Evolutionary conservation across 2,113 vertebrate species (phyloP).

Genomic region (Thunnus maccoyii): DNA sequence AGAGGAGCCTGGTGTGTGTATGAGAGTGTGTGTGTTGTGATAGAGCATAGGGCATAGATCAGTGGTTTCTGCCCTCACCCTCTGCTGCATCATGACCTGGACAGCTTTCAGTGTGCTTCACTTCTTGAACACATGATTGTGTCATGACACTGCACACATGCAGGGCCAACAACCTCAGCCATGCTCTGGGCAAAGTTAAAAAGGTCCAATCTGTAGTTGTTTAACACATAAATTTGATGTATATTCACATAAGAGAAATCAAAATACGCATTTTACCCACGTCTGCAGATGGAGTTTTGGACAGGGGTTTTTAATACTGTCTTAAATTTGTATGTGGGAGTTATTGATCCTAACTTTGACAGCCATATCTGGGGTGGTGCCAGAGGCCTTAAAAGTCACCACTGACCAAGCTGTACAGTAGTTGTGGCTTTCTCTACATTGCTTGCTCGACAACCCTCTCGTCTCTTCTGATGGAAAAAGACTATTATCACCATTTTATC

Average conservation of each 20-base stretch:
- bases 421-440: neutral
- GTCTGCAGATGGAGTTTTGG: neutral
- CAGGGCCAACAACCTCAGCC: slow-evolving; percentile 53
- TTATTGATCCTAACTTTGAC: slow-evolving; percentile 19
- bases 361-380: neutral
- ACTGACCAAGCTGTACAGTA: neutral
- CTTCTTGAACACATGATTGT: slow-evolving; percentile 73
- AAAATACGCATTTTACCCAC: neutral
- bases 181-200: slow-evolving; percentile 15
- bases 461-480: neutral
- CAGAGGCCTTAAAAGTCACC: neutral
- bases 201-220: slow-evolving; percentile 3
- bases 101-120: slow-evolving; percentile 75
- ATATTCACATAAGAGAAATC: neutral
- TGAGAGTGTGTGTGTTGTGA: slow-evolving; percentile 22
- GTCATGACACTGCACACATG: slow-evolving; percentile 69
- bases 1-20: slow-evolving; percentile 12
- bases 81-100: slow-evolving; percentile 59
- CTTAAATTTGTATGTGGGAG: neutral
- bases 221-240: neutral
- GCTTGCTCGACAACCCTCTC: neutral
- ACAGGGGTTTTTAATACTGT: neutral
- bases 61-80: slow-evolving; percentile 79
- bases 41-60: slow-evolving; percentile 21
- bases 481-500: neutral